Percentiles rank a stretch among this genome's conserved stretches.
These are phyloP conservation scores for Pissodes strobi DNA, from an alignment of 1,140 invertebrate genomes.

Conservation along the genomic window DNA sequence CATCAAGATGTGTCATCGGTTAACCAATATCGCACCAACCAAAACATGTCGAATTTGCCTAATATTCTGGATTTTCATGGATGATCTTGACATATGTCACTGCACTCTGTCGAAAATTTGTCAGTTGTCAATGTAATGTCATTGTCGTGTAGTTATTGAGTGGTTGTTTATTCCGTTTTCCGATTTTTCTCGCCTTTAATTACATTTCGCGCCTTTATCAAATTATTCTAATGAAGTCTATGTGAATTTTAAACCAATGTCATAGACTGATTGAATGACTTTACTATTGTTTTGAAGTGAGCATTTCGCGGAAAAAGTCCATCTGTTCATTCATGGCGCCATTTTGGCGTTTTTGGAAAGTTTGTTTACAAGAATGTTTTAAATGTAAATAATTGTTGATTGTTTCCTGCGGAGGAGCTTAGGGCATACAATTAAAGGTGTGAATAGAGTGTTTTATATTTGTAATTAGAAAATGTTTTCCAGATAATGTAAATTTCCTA, in stretches of 20 bases:
- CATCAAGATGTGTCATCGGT: too few relatives aligned
- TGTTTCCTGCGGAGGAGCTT: neutral
- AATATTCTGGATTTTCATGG: too few relatives aligned
- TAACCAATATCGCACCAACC: too few relatives aligned
- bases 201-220: neutral
- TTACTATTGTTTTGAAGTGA: neutral
- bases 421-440: neutral
- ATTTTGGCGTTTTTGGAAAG: constrained; percentile 20
- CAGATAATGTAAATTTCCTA: too few relatives aligned
- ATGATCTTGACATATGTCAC: too few relatives aligned
- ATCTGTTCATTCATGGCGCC: constrained; percentile 12
- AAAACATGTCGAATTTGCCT: too few relatives aligned
- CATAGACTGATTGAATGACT: neutral
- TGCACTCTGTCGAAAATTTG: too few relatives aligned
- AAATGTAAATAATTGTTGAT: constrained; percentile 1
- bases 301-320: neutral
- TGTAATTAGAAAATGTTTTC: too few relatives aligned
- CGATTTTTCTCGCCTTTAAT: neutral
- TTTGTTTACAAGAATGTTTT: constrained; percentile 15
- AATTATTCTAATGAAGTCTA: neutral
- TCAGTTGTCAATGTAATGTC: too few relatives aligned
- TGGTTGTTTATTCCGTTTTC: too few relatives aligned
- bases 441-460: too few relatives aligned
- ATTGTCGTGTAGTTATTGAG: too few relatives aligned
- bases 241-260: neutral